Evolutionary conservation across 2,888 invertebrate genomes (phyloP), one percentile per base, ranked within the genome.

Genomic region (Spodoptera littoralis): DNA sequence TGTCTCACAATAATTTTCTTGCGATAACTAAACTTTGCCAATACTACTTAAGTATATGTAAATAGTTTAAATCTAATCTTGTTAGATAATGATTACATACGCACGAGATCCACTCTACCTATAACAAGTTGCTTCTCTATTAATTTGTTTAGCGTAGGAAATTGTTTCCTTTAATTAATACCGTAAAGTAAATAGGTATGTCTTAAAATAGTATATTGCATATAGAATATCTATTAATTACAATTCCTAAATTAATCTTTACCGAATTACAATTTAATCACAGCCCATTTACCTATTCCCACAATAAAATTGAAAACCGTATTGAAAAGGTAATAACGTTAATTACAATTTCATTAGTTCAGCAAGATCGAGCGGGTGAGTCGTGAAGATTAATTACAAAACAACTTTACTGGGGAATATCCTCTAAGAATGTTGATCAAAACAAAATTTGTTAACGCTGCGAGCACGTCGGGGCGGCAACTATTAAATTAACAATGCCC

Each of bases 401-500:
- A 76, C 68, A 80, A 71, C 75, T 67, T 61, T 69, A 68, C 67
- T 75, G 64, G 62, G 50, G 62, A 76, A 78, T 70, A 65, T 57
- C 58, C 56, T 67, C 61, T 65, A 73, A 76, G 66, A 77, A 78
- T 78, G 73, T 77, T 78, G 75, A 81, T 80, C 73, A 72, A 82
- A 79, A 83, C 73, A 68, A 74, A 79, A 81, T 80, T 80, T 67
- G 62, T 71, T 63, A 77, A 70, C 68, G 68, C 58, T 71, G 59
- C 62, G 63, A 71, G 73, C 60, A 70, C 69, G 60, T 56, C 62
- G 65, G 55, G 65, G 60, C 62, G 72, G 63, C 66, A 76, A 65
- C 76, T 82, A 83, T 83, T 78, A 77, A 78, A 80, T 80, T 77
- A 76, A 77, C 77, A 78, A 79, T 70, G 52, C 75, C 77, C 78